These are phyloP conservation scores for Ditylenchus dipsaci DNA, from an alignment of 1,140 invertebrate species.

Conservation along the genomic window DNA sequence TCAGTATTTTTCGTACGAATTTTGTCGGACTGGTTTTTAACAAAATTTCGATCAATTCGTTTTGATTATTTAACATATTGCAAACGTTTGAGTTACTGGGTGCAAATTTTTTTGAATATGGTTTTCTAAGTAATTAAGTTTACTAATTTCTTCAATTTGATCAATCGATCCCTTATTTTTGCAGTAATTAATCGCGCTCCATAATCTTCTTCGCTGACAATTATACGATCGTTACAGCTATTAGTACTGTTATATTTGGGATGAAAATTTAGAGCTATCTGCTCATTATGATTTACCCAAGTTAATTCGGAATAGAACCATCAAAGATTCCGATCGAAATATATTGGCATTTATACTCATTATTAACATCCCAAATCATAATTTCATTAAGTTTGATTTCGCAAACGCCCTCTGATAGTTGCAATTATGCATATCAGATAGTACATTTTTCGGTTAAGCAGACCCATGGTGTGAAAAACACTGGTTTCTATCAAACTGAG, in stretches of 20 bases:
- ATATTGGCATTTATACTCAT: neutral
- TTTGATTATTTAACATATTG: conserved; percentile 14
- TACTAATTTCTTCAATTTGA: neutral
- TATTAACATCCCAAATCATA: conserved; percentile 8
- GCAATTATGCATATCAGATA: conserved; percentile 14
- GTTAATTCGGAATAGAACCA: neutral
- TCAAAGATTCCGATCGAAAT: conserved; percentile 6
- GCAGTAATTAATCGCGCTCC: conserved; percentile 21
- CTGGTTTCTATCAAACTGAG: conserved; percentile 19
- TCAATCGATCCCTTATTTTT: conserved; percentile 11
- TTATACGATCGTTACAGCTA: conserved; percentile 25
- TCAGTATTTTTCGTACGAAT: neutral
- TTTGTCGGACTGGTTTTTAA: neutral
- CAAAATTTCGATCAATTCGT: conserved; percentile 3
- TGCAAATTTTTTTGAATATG: neutral
- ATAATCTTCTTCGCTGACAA: conserved; percentile 15
- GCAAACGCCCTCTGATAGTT: neutral
- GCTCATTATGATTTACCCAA: neutral
- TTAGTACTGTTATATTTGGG: conserved; percentile 8
- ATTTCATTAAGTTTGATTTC: conserved; percentile 7
- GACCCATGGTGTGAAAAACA: conserved; percentile 24
- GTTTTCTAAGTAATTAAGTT: conserved; percentile 1
- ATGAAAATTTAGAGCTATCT: conserved; percentile 1
- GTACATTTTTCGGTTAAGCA: conserved; percentile 4
- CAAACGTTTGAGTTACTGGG: neutral